Evolutionary conservation across 2,888 invertebrate species (phyloP).

Genomic region (Drosophila anomelani): DNA sequence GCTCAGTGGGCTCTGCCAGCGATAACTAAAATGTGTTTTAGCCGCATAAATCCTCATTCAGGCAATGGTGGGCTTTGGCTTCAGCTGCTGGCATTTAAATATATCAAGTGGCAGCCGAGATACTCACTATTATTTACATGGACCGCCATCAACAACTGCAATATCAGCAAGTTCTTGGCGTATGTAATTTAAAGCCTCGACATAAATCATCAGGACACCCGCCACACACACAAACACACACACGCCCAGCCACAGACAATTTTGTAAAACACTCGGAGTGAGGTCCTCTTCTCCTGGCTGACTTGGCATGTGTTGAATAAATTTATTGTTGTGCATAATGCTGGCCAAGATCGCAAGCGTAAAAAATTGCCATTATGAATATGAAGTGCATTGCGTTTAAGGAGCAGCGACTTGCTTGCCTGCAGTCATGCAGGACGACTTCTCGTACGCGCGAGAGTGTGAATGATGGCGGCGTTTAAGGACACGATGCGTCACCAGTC

Average conservation of each 20-base stretch:
- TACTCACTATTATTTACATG: constrained; percentile 53
- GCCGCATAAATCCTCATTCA: constrained; percentile 49
- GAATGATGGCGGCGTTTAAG: constrained; percentile 57
- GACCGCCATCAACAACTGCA: constrained; percentile 54
- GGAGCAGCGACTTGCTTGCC: constrained; percentile 20
- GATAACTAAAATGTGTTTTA: constrained; percentile 48
- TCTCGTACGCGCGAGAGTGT: constrained; percentile 30
- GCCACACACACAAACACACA: constrained; percentile 31
- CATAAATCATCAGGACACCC: constrained; percentile 69
- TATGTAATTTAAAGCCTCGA: constrained; percentile 65
- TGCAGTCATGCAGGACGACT: constrained; percentile 39
- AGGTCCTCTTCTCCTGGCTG: constrained; percentile 34
- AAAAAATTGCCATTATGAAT: constrained; percentile 74
- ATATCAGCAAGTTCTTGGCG: constrained; percentile 70
- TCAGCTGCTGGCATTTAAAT: constrained; percentile 40
- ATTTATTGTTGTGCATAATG: constrained; percentile 80
- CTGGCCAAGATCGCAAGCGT: constrained; percentile 55
- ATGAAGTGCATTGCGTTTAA: constrained; percentile 72
- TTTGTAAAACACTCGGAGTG: constrained; percentile 54
- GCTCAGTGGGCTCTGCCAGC: constrained; percentile 36
- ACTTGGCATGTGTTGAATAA: constrained; percentile 73
- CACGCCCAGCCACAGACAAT: constrained; percentile 24
- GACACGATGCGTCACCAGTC: constrained; percentile 34
- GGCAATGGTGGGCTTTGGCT: constrained; percentile 31
- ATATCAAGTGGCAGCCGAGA: constrained; percentile 47